Percentiles rank a stretch among this genome's conserved stretches.
Conservation (phyloP, 2,888 invertebrate genomes). For the Automeris io region DNA sequence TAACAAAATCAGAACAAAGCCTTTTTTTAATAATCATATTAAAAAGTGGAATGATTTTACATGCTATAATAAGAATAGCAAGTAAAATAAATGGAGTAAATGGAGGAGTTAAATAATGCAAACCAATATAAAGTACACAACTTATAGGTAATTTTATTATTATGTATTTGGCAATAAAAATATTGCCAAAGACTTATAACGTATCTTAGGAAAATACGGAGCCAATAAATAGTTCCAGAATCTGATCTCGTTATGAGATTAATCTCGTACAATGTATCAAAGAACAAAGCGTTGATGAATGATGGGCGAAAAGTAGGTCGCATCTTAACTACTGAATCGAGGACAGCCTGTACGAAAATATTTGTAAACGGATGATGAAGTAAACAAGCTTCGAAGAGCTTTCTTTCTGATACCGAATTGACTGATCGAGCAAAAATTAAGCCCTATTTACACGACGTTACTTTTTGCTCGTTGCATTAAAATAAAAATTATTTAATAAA, state of each 20-base stretch:
- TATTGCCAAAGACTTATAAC: no score
- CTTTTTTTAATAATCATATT: no score
- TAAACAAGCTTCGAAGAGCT: conserved; percentile 8
- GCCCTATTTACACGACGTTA: neutral
- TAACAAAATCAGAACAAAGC: no score
- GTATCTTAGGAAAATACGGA: neutral
- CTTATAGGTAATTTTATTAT: no score
- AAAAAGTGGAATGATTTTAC: no score
- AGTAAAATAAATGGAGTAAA: no score
- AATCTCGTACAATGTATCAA: conserved; percentile 6
- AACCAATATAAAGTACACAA: no score
- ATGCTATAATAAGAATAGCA: no score
- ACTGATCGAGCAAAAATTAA: conserved; percentile 3
- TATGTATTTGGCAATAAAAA: no score
- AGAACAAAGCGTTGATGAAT: conserved; percentile 8
- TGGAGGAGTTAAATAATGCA: no score
- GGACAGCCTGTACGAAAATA: conserved; percentile 8
- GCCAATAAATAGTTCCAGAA: neutral
- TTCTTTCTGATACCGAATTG: neutral
- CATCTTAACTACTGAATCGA: conserved; percentile 4
- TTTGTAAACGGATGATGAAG: conserved; percentile 5
- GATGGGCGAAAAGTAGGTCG: conserved; percentile 9
- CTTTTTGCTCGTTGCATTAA: no score
- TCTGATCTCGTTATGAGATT: conserved; percentile 6
- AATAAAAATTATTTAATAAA: neutral